Base-by-base conservation (phyloP, 2,113 vertebrate species). In the Mola mola region DNA sequence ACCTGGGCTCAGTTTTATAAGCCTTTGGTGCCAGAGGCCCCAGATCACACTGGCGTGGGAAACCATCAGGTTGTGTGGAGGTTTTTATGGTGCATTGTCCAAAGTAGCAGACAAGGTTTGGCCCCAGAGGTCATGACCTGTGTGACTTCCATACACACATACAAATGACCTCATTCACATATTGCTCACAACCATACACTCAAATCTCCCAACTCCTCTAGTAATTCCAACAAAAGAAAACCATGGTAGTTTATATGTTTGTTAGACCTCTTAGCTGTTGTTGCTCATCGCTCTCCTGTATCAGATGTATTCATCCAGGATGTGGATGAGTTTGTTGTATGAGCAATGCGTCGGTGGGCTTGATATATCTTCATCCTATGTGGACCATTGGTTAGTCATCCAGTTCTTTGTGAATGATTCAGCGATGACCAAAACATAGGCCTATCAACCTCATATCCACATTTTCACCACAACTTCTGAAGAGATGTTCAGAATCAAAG, bases 31-130 rank as follows among this genome's bases (percentile, higher is more conserved):
- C 75, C 69, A 81, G 72, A 20, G 69, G 69, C 59, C 79, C 83
- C 72, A 5, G 19, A 31, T 72, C 52, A 60, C 79, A 12, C 17
- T 44, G 17, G 69, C 72, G 87, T 90, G 88, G 87, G 90, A 92
- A 91, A 75, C 24, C 68, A 69, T 72, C 59, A 75, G 66, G 72
- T 79, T 67, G 43, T 60, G 19, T 57, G 64, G 49, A 61, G 26
- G 55, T 34, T 59, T 61, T 89, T 76, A 78, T 36, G 17, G 59
- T 22, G 59, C 46, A 60, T 84, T 85, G 67, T 82, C 78, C 56
- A 68, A 63, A 51, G 72, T 44, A 37, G 57, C 59, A 37, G 62
- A 67, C 22, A 29, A 55, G 57, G 62, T 44, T 31, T 25, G 46
- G 75, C 20, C 41, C 11, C 41, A 46, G 21, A 55, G 48, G 47